Evolutionary conservation across 2,113 vertebrate genomes (phyloP).

Genomic region (Cinclus cinclus): DNA sequence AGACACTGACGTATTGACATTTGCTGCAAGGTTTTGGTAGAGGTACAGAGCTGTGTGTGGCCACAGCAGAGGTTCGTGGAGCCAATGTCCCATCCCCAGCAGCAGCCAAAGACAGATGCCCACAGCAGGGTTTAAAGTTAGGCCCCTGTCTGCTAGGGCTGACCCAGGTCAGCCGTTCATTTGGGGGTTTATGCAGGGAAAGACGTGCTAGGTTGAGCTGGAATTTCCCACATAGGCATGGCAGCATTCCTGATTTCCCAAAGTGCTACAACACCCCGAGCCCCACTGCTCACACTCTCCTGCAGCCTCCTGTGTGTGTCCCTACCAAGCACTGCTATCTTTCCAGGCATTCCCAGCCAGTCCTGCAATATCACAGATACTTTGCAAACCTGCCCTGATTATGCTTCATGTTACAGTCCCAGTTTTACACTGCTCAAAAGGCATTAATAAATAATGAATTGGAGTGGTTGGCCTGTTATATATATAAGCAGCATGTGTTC

Average conservation of each 20-base stretch:
- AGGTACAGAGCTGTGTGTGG: background rate
- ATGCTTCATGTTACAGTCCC: background rate
- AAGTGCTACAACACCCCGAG: background rate
- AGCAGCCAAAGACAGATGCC: background rate
- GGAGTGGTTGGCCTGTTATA: constrained; percentile 3
- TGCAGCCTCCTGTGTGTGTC: background rate
- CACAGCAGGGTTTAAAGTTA: background rate
- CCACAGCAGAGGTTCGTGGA: background rate
- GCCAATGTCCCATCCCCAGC: background rate
- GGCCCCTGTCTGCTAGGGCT: background rate
- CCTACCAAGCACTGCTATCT: background rate
- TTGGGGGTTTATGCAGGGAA: background rate
- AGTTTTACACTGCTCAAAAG: background rate
- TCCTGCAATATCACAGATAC: background rate
- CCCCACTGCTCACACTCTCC: background rate
- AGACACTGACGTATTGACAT: background rate
- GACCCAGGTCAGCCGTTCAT: background rate
- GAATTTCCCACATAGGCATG: background rate
- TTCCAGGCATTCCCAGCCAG: background rate
- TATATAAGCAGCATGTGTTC: constrained; percentile 31
- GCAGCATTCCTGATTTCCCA: background rate
- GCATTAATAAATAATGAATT: constrained; percentile 33
- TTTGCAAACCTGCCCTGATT: background rate
- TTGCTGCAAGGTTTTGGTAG: background rate
- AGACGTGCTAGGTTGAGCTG: fast-evolving